A percentile compares a stretch with the other conserved stretches of the same genome.
These are phyloP conservation scores for Polydrusus pterygomalis DNA, from an alignment of 2,888 invertebrate genomes.

Conservation along the genomic window DNA sequence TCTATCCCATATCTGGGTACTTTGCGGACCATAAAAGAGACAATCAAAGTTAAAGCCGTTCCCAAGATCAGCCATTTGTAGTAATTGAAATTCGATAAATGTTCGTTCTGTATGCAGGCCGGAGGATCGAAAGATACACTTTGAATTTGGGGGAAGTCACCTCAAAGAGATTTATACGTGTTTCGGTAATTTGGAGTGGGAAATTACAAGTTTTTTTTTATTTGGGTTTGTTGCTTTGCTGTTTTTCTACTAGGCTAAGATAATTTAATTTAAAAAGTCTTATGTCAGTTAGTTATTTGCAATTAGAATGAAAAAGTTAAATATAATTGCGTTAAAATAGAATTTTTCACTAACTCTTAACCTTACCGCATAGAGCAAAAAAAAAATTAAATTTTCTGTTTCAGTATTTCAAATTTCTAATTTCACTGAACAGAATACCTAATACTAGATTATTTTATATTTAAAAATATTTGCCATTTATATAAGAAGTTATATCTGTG, in stretches of 20 bases:
- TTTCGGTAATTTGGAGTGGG: slow-evolving; percentile 32
- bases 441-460: too few species aligned
- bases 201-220: slow-evolving; percentile 29
- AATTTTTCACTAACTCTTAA: too few species aligned
- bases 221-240: background rate
- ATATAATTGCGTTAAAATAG: too few species aligned
- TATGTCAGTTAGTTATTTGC: too few species aligned
- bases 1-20: background rate
- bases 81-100: slow-evolving; percentile 52
- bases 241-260: background rate
- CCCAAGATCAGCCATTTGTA: slow-evolving; percentile 36
- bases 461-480: too few species aligned
- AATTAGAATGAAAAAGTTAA: too few species aligned
- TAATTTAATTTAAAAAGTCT: background rate
- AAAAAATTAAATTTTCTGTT: too few species aligned
- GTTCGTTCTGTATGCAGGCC: slow-evolving; percentile 43
- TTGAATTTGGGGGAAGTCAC: slow-evolving; percentile 37
- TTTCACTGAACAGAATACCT: too few species aligned
- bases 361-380: too few species aligned
- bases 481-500: too few species aligned
- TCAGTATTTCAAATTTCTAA: too few species aligned
- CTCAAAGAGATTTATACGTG: slow-evolving; percentile 33
- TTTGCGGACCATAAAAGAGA: slow-evolving; percentile 17
- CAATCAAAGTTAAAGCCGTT: slow-evolving; percentile 33
- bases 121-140: slow-evolving; percentile 38